phyloP scores from a whole-genome alignment of 2,888 invertebrate species.

The Drosophila quasianomalipes region DNA sequence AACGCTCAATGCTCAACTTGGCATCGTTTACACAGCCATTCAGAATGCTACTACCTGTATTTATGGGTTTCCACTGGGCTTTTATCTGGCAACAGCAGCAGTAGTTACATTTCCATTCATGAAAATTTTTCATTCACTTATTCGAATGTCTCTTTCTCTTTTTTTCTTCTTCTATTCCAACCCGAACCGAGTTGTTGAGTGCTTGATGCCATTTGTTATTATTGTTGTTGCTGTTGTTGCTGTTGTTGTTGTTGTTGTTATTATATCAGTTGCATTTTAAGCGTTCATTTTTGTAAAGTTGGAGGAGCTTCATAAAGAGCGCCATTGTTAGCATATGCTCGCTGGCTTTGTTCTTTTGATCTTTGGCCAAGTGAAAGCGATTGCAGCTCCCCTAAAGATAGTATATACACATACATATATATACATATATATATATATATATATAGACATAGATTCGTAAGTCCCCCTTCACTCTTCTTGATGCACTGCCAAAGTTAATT shows the following conservation, averaged over 20 bases:
- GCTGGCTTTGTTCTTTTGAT: constrained; percentile 64
- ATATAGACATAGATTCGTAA: background rate
- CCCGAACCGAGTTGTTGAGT: constrained; percentile 44
- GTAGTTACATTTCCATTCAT: constrained; percentile 80
- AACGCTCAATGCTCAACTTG: constrained; percentile 35
- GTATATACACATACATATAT: background rate
- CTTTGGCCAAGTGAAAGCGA: constrained; percentile 79
- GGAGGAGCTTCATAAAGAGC: constrained; percentile 49
- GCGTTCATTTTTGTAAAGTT: constrained; percentile 41
- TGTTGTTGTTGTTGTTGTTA: constrained; percentile 2
- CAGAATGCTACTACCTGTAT: constrained; percentile 75
- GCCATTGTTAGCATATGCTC: constrained; percentile 76
- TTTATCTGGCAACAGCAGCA: constrained; percentile 62
- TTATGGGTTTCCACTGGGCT: constrained; percentile 72
- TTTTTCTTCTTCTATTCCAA: background rate
- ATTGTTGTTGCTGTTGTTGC: constrained; percentile 36
- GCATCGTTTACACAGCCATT: constrained; percentile 73
- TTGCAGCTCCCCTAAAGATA: constrained; percentile 53
- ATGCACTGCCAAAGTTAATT: constrained; percentile 72
- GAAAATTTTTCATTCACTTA: constrained; percentile 80
- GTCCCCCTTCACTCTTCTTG: constrained; percentile 35
- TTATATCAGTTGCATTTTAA: constrained; percentile 61
- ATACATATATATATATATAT: background rate
- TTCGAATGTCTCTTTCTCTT: constrained; percentile 19
- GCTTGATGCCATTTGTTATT: constrained; percentile 71